Conservation (phyloP, 2,113 vertebrate genomes). For the Rhagologus leucostigma region DNA sequence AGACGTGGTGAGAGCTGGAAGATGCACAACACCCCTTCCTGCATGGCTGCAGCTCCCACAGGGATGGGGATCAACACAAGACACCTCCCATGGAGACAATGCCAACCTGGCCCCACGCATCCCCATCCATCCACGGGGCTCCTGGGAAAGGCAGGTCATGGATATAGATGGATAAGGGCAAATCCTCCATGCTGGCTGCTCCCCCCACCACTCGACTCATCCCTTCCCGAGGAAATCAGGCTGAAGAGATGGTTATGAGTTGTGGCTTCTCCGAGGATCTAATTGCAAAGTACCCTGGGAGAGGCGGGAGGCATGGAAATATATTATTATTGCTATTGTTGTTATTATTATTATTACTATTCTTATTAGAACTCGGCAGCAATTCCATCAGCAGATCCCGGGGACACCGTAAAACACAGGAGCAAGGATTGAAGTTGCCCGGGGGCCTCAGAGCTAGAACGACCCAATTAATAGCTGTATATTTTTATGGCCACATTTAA, state of each 20-base stretch:
- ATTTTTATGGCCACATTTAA: conserved; percentile 47
- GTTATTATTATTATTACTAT: background rate
- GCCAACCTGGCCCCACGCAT: fast-evolving
- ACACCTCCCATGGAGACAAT: fast-evolving
- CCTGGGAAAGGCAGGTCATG: background rate
- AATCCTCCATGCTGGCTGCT: fast-evolving
- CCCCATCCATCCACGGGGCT: fast-evolving
- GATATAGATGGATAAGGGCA: background rate
- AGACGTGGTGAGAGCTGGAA: background rate
- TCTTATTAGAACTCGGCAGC: background rate
- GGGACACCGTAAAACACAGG: conserved; percentile 28
- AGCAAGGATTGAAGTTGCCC: background rate
- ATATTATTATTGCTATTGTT: background rate
- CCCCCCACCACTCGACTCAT: background rate
- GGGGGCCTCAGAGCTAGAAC: background rate
- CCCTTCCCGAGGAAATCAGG: background rate
- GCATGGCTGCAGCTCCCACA: fast-evolving
- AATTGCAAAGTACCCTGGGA: background rate
- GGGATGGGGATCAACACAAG: background rate
- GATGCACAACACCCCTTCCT: background rate
- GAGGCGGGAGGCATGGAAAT: background rate
- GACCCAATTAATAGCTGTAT: conserved; percentile 24
- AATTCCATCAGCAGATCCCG: conserved; percentile 7
- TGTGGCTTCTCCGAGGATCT: background rate
- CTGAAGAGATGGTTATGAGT: background rate